A percentile compares a stretch with the other conserved stretches of the same genome.
phyloP scores from a whole-genome alignment of 2,888 invertebrate genomes.

The Pseudeuparius sepicola region DNA sequence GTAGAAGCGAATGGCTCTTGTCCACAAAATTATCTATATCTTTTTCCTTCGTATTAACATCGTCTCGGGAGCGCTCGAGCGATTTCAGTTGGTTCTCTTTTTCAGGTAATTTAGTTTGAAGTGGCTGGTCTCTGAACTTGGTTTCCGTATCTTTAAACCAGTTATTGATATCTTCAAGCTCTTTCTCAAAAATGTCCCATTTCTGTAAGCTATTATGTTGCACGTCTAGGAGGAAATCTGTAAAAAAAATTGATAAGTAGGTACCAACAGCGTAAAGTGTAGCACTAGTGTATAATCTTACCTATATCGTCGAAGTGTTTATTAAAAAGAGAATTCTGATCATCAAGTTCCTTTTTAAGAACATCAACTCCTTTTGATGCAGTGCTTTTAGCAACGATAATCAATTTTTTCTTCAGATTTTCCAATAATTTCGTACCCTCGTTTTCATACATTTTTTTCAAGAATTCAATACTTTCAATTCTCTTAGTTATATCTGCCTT shows the following conservation, averaged over 20 bases:
- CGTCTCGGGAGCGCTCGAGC: conserved; percentile 64
- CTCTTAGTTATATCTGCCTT: conserved; percentile 69
- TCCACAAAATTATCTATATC: conserved; percentile 84
- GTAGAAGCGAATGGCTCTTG: conserved; percentile 75
- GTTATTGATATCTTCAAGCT: conserved; percentile 67
- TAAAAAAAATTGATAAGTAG: conserved; percentile 4
- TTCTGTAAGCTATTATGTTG: conserved; percentile 64
- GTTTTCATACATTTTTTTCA: conserved; percentile 53
- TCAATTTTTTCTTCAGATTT: conserved; percentile 57
- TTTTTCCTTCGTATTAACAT: conserved; percentile 69
- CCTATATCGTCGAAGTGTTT: neutral
- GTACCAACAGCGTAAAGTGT: too few species aligned
- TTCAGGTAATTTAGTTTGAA: conserved; percentile 70
- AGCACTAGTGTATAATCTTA: too few species aligned
- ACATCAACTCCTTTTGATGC: conserved; percentile 67
- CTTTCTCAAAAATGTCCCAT: conserved; percentile 82
- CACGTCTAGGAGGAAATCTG: conserved; percentile 37
- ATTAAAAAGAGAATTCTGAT: conserved; percentile 24
- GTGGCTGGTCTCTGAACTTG: conserved; percentile 74
- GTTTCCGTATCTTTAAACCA: conserved; percentile 83
- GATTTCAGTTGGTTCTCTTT: conserved; percentile 66
- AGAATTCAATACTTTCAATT: conserved; percentile 51
- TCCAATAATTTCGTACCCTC: conserved; percentile 56
- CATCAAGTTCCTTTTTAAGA: conserved; percentile 62
- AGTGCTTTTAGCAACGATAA: conserved; percentile 64